Base-by-base conservation (phyloP, 2,113 vertebrate genomes). In the Sphaerodactylus townsendi region DNA sequence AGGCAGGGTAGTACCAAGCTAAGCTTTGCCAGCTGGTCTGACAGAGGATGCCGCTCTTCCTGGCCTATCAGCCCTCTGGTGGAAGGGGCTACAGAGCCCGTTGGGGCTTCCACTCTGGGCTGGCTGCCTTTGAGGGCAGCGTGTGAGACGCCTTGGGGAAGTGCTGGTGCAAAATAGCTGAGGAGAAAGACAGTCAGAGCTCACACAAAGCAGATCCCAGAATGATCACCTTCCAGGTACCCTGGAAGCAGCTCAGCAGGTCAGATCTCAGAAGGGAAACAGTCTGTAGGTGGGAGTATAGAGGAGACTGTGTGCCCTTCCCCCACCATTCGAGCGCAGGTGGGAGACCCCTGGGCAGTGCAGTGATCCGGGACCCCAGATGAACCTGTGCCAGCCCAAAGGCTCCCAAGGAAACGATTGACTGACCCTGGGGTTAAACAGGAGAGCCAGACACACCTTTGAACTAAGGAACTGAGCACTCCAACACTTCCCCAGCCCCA, bases 321-420 rank as follows among this genome's bases (percentile, higher is more conserved):
- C 86, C 65, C n/a, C 64, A 28, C 53, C 8, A 81, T 4, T 0
- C 87, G 0, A 25, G 0, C 0, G 87, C 88, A 92, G 91, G 91
- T 91, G 92, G 90, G 91, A 92, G 87, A 90, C 90, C 86, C 87
- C 89, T 89, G 81, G 88, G 88, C 89, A 81, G 91, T 80, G 90
- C 88, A 93, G 91, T 85, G 77, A 87, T 87, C 92, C 85, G 5
- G 81, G 90, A 87, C 35, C 90, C 91, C 90, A 88, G 93, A 92
- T 92, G 91, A 93, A 90, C 92, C 88, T 39, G 86, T 85, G 78
- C 89, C 92, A 90, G 33, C 66, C 90, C 93, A 93, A 90, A 92
- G 90, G 86, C 88, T 90, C 85, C 91, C 92, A 46, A 89, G 86
- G 91, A 92, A 92, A 92, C 91, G 90, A 94, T 93, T 94, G 93